Evolutionary conservation across 2,113 vertebrate genomes (phyloP), one percentile per base, ranked within the genome.

Genomic region (Pachypanchax playfairii): DNA sequence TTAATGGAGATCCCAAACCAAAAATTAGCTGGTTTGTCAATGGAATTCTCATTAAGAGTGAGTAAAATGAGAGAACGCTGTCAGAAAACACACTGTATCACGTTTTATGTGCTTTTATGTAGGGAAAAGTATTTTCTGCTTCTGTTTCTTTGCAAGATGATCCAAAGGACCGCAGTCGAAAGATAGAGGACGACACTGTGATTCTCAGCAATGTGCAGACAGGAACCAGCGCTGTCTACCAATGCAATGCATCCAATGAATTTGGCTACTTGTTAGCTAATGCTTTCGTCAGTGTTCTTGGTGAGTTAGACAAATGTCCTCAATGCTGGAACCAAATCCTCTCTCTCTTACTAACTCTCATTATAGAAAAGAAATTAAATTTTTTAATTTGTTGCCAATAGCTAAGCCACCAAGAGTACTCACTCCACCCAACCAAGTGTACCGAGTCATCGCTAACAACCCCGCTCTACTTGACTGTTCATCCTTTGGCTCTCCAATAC

Each of bases 201-300:
- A 95, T 95, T 64, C 95, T 99, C 70, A 93, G 89, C 60, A 92
- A 88, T 0, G 96, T 98, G 31, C 94, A 94, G 80, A 91, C 94
- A 36, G 93, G 94, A 1, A 95, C 95, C 70, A 98, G 96, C 58
- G 93, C 95, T 0, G 96, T 99, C 13, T 99, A 96, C 81, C 97
- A 99, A 65, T 99, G 97, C 81, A 97, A 98, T 22, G 94, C 94
- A 21, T 97, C 97, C 60, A 99, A 99, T 68, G 93, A 97, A 54
- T 97, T 95, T 55, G 97, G 96, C 70, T 99, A 98, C 82, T 85
- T 98, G 72, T 63, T 99, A 66, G 93, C 94, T 54, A 99, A 99
- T 0, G 95, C 96, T 17, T 99, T 99, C 87, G 94, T 98, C 48
- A 99, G 93, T 58, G 94, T 99, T 59, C 88, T 99, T 4, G 96